Evolutionary conservation across 2,113 vertebrate genomes (phyloP).

Genomic region (Anolis sagrei): DNA sequence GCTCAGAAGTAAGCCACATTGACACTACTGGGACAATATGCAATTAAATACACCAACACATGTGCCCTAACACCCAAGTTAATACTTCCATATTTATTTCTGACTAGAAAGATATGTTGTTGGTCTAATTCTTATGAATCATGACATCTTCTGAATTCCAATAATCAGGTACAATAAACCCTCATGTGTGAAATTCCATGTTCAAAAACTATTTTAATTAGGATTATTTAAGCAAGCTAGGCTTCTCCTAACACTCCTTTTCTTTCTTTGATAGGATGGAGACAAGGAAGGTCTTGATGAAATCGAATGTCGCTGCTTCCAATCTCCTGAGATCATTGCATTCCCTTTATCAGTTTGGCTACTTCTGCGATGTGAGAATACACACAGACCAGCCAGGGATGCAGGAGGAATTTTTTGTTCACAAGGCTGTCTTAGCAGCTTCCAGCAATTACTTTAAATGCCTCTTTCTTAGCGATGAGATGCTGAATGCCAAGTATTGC

Average conservation of each 20-base stretch:
- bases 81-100: no score
- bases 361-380: conserved; percentile 68
- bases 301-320: conserved; percentile 69
- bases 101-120: no score
- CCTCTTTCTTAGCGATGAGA: conserved; percentile 68
- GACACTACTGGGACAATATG: no score
- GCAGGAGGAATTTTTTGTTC: conserved; percentile 71
- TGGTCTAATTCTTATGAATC: background rate
- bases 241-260: background rate
- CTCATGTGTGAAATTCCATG: background rate
- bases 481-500: conserved; percentile 53
- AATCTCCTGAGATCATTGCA: conserved; percentile 70
- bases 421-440: conserved; percentile 73
- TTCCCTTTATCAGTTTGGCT: conserved; percentile 60
- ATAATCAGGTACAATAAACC: background rate
- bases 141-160: background rate
- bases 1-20: background rate
- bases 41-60: no score
- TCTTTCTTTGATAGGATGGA: conserved; percentile 67
- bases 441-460: conserved; percentile 77
- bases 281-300: conserved; percentile 68
- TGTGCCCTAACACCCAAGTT: no score
- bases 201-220: background rate
- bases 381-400: conserved; percentile 61
- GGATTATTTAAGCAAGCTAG: background rate